Evolutionary conservation across 2,888 invertebrate species (phyloP).

Genomic region (Imbricaverruca yamaguchii): DNA sequence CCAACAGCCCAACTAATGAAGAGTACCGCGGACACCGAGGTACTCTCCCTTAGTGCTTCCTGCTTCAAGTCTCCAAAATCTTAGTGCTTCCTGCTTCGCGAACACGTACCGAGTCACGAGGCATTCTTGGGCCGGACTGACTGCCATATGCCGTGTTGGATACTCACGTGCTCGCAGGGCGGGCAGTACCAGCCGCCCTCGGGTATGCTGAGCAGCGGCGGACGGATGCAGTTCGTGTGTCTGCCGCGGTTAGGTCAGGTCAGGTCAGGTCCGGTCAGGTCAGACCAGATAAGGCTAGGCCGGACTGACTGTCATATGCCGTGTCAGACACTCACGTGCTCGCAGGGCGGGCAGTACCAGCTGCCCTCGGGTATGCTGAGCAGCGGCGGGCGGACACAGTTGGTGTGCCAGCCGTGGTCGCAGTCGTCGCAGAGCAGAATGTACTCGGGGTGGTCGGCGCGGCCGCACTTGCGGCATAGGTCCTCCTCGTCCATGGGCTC

Average conservation of each 20-base stretch:
- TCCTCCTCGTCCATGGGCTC: slow-evolving; percentile 38
- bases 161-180: slow-evolving; percentile 84
- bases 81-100: no score
- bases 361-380: slow-evolving; percentile 93
- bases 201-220: slow-evolving; percentile 85
- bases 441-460: slow-evolving; percentile 93
- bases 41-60: no score
- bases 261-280: no score
- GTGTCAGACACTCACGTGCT: slow-evolving; percentile 68
- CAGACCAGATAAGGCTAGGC: no score
- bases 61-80: no score
- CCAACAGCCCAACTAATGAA: no score
- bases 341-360: slow-evolving; percentile 97
- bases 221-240: slow-evolving; percentile 91
- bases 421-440: slow-evolving; percentile 92
- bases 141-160: not conserved
- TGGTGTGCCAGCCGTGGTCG: slow-evolving; percentile 93
- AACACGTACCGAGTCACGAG: no score
- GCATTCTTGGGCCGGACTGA: no score
- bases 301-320: no score
- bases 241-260: slow-evolving; percentile 60
- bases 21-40: no score
- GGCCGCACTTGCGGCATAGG: slow-evolving; percentile 81
- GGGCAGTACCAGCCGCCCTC: slow-evolving; percentile 99
- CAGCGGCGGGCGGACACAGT: slow-evolving; percentile 84